phyloP scores from a whole-genome alignment of 2,113 vertebrate species.

The Pardalotus punctatus region DNA sequence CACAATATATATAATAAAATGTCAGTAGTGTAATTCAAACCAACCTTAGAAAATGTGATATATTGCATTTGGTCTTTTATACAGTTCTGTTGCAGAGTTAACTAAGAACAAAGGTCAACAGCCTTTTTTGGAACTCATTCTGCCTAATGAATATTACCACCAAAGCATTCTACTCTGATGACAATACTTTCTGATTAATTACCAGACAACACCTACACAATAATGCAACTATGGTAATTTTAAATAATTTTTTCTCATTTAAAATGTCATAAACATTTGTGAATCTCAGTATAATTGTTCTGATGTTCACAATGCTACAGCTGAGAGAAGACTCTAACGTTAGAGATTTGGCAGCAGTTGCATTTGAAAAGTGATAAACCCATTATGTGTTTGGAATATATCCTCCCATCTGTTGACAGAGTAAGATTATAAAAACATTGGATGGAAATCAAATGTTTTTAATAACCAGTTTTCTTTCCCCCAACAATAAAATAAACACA shows the following conservation, averaged over 20 bases:
- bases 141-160: neutral
- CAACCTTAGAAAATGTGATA: slow-evolving; percentile 5
- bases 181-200: neutral
- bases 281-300: neutral
- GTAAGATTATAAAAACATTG: slow-evolving; percentile 20
- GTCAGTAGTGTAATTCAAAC: slow-evolving; percentile 11
- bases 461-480: neutral
- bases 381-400: neutral
- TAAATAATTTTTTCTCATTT: neutral
- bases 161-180: neutral
- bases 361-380: slow-evolving; percentile 3
- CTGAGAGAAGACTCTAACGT: neutral
- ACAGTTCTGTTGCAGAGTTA: neutral
- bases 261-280: neutral
- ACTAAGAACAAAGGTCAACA: neutral
- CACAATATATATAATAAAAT: slow-evolving; percentile 22
- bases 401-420: slow-evolving; percentile 43
- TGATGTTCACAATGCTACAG: neutral
- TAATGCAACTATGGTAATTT: neutral
- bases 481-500: neutral
- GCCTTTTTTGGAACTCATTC: neutral
- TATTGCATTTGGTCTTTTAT: neutral
- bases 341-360: slow-evolving; percentile 8
- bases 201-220: neutral
- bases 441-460: slow-evolving; percentile 21